Evolutionary conservation across 1,140 invertebrate genomes (phyloP), one percentile per base, ranked within the genome.

Genomic region (Drosophila malerkotliana): DNA sequence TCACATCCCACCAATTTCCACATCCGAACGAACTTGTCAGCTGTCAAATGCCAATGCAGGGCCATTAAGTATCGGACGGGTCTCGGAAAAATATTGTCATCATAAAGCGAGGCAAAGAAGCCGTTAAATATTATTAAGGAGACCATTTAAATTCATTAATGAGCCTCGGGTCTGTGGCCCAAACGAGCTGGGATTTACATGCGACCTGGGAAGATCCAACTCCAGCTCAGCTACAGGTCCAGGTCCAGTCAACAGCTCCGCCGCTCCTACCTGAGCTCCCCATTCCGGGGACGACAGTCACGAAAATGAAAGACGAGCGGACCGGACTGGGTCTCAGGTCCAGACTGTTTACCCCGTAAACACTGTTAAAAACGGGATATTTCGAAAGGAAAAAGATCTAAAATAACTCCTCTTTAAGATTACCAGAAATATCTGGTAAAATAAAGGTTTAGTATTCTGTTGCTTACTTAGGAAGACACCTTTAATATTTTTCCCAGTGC

Each of bases 81-180:
- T 47, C 49, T 21, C 39, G 56, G 58, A 79, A 88, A 88, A 88
- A 88, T 88, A 88, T 89, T 89, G 84, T 89, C 84, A 90, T 87
- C 89, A 91, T 91, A 91, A 91, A 91, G 85, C 85, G 84, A 67
- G 90, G 89, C 89, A 90, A 84, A 82, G 90, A 85, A 88, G 90
- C 90, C 90, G 90, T 91, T 91, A 90, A 91, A 91, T 91, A 91
- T 91, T 91, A 91, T 88, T 88, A 91, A 91, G 85, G 87, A 90
- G 83, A 82, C 90, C 82, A 91, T 91, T 91, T 91, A 91, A 91
- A 91, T 88, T 89, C 90, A 91, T 91, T 91, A 91, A 91, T 91
- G 90, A 91, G 90, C 81, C 63, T 37, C 21, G 30, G 47, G 52
- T 55, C 69, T 44, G 39, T 10, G 26, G 58, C 47, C 44, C 72